Conservation (phyloP, 1,140 invertebrate genomes). For the Ridgeia piscesae region DNA sequence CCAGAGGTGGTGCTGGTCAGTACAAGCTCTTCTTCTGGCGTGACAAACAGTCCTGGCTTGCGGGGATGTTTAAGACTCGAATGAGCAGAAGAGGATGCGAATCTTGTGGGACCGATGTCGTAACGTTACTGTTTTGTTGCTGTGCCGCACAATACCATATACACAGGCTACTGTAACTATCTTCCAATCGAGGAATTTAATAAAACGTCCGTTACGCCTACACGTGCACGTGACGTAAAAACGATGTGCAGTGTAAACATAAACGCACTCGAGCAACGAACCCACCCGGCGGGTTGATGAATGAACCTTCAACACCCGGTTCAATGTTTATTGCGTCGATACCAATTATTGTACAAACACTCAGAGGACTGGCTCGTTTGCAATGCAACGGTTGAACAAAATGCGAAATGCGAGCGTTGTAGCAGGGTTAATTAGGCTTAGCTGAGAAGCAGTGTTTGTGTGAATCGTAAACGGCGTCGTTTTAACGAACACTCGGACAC, state of each 20-base stretch:
- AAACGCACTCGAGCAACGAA: not conserved
- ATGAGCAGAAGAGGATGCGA: too few relatives aligned
- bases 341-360: slow-evolving; percentile 1
- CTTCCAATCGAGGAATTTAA: not conserved
- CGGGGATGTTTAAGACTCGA: too few relatives aligned
- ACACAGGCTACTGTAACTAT: too few relatives aligned
- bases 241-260: not conserved
- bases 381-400: not conserved
- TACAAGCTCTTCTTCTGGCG: too few relatives aligned
- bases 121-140: too few relatives aligned
- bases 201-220: not conserved
- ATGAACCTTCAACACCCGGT: not conserved
- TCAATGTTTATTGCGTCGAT: not conserved
- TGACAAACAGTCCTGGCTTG: too few relatives aligned
- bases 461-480: not conserved
- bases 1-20: too few relatives aligned
- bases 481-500: not conserved
- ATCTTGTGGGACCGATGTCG: too few relatives aligned
- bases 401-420: too few relatives aligned
- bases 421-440: not conserved
- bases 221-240: not conserved
- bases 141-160: too few relatives aligned
- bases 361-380: not conserved
- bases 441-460: not conserved
- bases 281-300: not conserved